These are phyloP conservation scores for Dasypus novemcinctus DNA, from an alignment of 2,113 vertebrate species.

Conservation along the genomic window DNA sequence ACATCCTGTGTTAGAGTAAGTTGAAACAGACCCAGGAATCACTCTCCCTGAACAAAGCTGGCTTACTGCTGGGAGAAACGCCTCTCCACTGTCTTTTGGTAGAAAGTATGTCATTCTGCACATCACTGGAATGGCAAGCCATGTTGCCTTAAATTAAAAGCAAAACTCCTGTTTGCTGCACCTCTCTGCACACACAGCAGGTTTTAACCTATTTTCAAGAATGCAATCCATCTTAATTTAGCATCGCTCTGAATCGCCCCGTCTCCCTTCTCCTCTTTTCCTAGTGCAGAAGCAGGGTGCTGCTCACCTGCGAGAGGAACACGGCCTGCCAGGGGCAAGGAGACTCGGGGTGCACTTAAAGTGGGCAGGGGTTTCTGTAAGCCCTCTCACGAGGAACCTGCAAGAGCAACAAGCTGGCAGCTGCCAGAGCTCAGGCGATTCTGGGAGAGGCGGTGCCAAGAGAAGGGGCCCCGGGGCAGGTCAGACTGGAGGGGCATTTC, in stretches of 20 bases:
- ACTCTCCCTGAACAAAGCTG: background rate
- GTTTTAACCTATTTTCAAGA: constrained; percentile 43
- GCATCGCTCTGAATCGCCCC: background rate
- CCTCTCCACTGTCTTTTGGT: background rate
- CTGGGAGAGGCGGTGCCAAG: background rate
- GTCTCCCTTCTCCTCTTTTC: constrained; percentile 56
- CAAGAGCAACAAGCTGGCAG: background rate
- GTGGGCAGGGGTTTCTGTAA: background rate
- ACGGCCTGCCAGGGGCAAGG: background rate
- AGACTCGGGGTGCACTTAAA: background rate
- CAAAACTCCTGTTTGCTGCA: constrained; percentile 39
- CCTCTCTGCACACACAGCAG: constrained; percentile 39
- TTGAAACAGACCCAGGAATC: background rate
- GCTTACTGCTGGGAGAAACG: background rate
- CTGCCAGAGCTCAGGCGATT: background rate
- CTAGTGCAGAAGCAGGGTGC: background rate
- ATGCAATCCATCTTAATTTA: constrained; percentile 59
- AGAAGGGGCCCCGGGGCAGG: background rate
- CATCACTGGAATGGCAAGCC: constrained; percentile 33
- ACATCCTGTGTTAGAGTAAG: background rate
- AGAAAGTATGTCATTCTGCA: background rate
- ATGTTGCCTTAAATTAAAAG: constrained; percentile 59
- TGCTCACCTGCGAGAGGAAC: background rate
- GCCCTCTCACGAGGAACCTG: background rate
- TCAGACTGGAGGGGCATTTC: background rate